phyloP scores from a whole-genome alignment of 2,797 vertebrate genomes.

The Crocodylus rhombifer region DNA sequence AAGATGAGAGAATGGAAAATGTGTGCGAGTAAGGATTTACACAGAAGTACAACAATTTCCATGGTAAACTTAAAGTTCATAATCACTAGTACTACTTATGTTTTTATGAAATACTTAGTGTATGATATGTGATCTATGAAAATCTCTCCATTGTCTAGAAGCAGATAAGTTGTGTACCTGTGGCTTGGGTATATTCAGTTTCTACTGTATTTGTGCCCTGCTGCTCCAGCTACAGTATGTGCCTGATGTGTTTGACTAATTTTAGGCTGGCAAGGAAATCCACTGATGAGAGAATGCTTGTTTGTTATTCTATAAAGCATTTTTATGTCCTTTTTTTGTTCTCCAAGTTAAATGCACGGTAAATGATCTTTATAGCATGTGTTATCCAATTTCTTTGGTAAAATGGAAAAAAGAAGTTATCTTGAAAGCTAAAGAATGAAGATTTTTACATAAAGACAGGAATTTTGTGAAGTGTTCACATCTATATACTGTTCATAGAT shows the following conservation, averaged over 20 bases:
- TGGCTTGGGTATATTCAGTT: neutral
- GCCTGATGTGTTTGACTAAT: neutral
- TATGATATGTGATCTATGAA: neutral
- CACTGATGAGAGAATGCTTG: neutral
- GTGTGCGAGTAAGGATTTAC: neutral
- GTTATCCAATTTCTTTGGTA: neutral
- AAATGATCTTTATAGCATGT: neutral
- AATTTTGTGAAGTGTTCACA: neutral
- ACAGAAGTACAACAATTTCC: neutral
- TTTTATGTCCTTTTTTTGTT: neutral
- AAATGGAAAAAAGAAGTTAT: neutral
- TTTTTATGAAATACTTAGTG: neutral
- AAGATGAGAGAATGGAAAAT: neutral
- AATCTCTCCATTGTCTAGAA: neutral
- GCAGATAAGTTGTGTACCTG: neutral
- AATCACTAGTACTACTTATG: too few species aligned
- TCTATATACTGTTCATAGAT: neutral
- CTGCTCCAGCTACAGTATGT: neutral
- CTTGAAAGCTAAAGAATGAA: conserved; percentile 10
- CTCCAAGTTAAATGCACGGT: neutral
- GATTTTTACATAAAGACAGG: conserved; percentile 2
- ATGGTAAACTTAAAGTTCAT: neutral
- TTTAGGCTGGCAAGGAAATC: neutral
- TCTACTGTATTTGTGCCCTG: neutral
- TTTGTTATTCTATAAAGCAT: neutral